These are phyloP conservation scores for Tolypeutes matacus DNA, from an alignment of 2,797 vertebrate species.

Conservation along the genomic window DNA sequence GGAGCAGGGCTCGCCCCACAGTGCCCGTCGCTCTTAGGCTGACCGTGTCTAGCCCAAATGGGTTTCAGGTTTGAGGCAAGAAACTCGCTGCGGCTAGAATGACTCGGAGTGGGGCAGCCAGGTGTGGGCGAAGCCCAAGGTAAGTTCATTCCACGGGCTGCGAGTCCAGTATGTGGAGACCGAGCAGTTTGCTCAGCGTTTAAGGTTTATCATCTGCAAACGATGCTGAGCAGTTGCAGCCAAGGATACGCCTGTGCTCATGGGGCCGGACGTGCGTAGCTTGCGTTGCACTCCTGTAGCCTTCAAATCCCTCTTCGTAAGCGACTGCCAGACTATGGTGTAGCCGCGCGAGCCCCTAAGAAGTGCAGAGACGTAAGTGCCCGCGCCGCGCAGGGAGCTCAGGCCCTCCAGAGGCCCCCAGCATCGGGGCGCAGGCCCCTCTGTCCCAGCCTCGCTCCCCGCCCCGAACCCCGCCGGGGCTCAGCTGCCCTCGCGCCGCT, in stretches of 20 bases:
- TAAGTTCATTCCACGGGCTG: fast-evolving
- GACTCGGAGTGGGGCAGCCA: background rate
- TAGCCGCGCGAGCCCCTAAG: no score
- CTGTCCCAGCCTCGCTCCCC: no score
- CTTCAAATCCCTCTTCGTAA: background rate
- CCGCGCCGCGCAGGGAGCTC: no score
- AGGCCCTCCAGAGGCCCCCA: no score
- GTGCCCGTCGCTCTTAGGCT: constrained; percentile 12
- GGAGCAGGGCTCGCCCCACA: constrained; percentile 64
- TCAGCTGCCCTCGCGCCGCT: no score
- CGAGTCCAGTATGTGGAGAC: background rate
- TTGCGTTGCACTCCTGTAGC: background rate
- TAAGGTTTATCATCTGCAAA: background rate
- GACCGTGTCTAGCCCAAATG: constrained; percentile 70
- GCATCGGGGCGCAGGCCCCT: no score
- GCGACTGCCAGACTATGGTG: no score
- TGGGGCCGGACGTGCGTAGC: background rate
- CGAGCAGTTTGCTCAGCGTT: no score
- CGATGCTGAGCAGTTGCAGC: background rate
- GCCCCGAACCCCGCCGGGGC: no score
- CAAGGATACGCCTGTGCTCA: background rate
- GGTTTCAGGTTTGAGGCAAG: constrained; percentile 78
- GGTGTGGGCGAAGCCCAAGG: background rate
- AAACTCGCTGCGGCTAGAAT: background rate
- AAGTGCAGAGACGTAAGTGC: no score